Conservation (phyloP, 2,888 invertebrate genomes). For the Marronus borbonicus region DNA sequence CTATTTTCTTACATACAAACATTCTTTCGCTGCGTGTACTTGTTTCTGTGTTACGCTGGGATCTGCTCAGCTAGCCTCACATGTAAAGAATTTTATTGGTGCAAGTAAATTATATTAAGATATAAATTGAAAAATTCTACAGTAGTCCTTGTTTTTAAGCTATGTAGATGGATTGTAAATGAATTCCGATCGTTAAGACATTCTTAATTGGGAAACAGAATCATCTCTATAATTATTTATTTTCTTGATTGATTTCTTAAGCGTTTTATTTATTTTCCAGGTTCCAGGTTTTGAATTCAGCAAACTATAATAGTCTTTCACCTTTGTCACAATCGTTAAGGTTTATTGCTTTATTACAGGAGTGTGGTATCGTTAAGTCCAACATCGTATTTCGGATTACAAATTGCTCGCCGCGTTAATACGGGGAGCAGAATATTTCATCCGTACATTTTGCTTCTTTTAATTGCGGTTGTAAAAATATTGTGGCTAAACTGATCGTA, state of each 20-base stretch:
- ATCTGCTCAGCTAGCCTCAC: neutral
- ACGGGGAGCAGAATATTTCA: neutral
- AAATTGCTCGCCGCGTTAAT: neutral
- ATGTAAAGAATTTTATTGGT: neutral
- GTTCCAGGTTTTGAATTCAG: neutral
- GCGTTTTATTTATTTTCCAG: neutral
- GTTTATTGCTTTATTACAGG: neutral
- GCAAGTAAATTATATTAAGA: too few relatives aligned
- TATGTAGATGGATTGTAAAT: too few relatives aligned
- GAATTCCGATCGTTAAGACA: too few relatives aligned
- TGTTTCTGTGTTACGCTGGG: too few relatives aligned
- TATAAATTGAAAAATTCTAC: too few relatives aligned
- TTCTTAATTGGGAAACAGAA: too few relatives aligned
- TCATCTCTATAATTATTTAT: neutral
- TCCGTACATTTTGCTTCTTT: slow-evolving; percentile 4
- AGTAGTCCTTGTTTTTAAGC: too few relatives aligned
- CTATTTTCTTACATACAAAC: too few relatives aligned
- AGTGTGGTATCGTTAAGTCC: neutral
- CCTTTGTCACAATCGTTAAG: neutral
- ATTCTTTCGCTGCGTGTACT: too few relatives aligned
- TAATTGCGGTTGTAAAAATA: slow-evolving; percentile 16
- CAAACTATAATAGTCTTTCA: neutral
- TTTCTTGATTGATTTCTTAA: neutral
- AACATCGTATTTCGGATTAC: slow-evolving; percentile 4
- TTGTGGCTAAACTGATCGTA: slow-evolving; percentile 15